phyloP scores from a whole-genome alignment of 2,797 vertebrate species.

The Carapus acus region DNA sequence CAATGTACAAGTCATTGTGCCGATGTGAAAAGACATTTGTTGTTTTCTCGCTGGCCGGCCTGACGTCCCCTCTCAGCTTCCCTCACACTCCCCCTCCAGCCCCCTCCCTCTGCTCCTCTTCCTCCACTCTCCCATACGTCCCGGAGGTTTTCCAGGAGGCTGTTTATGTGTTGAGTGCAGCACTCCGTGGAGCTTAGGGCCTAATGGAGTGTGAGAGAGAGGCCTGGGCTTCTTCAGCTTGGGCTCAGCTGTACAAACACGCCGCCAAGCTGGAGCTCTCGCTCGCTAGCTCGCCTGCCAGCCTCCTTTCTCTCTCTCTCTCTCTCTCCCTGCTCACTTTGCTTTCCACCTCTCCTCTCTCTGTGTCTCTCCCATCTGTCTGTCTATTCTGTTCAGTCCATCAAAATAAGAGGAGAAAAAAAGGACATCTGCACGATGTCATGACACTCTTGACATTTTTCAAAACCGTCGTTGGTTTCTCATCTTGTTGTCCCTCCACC shows the following conservation, averaged over 20 bases:
- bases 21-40: conserved; percentile 76
- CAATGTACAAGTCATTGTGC: conserved; percentile 61
- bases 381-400: conserved; percentile 7
- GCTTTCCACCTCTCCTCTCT: conserved; percentile 26
- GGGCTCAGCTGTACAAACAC: conserved; percentile 99
- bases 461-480: not conserved
- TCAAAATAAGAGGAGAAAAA: no score
- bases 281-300: conserved; percentile 19
- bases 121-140: conserved; percentile 69
- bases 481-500: not conserved
- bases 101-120: no score
- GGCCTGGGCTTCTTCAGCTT: conserved; percentile 95
- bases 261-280: conserved; percentile 68
- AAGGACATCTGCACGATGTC: not conserved
- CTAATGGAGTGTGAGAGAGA: conserved; percentile 93
- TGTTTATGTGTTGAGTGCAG: conserved; percentile 96
- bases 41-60: conserved; percentile 71
- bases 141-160: conserved; percentile 80
- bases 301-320: conserved; percentile 17
- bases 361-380: conserved; percentile 8
- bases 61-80: conserved; percentile 53
- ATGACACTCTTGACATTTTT: not conserved
- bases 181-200: conserved; percentile 84
- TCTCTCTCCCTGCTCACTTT: conserved; percentile 32
- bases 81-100: no score